Percentiles rank a stretch among this genome's conserved stretches.
Conservation (phyloP, 1,140 invertebrate species). For the Tetramorium alpestre region DNA sequence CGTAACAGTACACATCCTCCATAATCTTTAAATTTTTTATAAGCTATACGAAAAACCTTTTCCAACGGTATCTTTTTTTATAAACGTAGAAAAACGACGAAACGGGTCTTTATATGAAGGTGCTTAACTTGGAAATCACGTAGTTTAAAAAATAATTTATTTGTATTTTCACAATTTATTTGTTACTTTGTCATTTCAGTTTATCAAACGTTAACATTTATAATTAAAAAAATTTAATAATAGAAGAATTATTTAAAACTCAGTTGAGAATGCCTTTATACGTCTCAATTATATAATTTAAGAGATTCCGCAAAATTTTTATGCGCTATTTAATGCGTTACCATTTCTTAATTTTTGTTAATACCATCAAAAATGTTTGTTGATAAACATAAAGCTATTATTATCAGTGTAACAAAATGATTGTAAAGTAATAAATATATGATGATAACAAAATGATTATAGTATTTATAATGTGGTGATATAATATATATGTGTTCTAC, state of each 20-base stretch:
- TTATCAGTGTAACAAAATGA: too few relatives aligned
- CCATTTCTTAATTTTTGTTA: too few relatives aligned
- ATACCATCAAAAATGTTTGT: too few relatives aligned
- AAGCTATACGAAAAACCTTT: not conserved
- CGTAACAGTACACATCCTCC: not conserved
- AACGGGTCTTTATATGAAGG: not conserved
- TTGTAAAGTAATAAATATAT: too few relatives aligned
- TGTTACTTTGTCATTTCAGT: not conserved
- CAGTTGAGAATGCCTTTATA: not conserved
- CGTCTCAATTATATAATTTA: not conserved
- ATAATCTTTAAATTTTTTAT: not conserved
- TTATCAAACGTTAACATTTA: not conserved
- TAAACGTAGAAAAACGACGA: not conserved
- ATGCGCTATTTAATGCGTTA: too few relatives aligned
- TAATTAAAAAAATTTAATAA: not conserved
- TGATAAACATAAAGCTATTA: too few relatives aligned
- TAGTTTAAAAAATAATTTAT: not conserved
- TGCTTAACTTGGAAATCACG: not conserved
- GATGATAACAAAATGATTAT: too few relatives aligned
- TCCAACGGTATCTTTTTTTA: not conserved
- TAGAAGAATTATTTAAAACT: not conserved
- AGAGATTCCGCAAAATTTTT: not conserved
- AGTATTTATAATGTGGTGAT: too few relatives aligned
- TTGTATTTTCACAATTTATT: not conserved
- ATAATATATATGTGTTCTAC: too few relatives aligned